Percentiles rank a stretch among this genome's conserved stretches.
Conservation (phyloP, 1,140 invertebrate genomes). For the Maniola jurtina region DNA sequence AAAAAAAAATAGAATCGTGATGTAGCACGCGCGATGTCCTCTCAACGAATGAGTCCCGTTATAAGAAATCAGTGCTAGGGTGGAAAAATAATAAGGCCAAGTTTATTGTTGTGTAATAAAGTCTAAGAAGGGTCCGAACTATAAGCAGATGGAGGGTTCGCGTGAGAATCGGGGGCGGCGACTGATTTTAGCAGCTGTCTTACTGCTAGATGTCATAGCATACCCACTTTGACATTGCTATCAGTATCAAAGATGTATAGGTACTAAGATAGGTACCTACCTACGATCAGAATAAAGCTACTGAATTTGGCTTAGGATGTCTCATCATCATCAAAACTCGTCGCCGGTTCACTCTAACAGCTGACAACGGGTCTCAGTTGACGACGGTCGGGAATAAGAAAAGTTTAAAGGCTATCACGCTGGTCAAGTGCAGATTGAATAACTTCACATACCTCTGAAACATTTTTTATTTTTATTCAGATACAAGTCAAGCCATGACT, state of each 20-base stretch:
- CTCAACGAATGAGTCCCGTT: conserved; percentile 54
- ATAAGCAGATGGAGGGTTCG: conserved; percentile 46
- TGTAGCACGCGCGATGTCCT: conserved; percentile 44
- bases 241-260: not conserved
- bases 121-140: conserved; percentile 52
- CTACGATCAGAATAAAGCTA: too few species aligned
- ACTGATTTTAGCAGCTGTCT: conserved; percentile 45
- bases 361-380: too few species aligned
- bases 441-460: too few species aligned
- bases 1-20: conserved; percentile 23
- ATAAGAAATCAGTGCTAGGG: conserved; percentile 54
- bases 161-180: conserved; percentile 58
- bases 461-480: too few species aligned
- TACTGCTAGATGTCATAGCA: conserved; percentile 37
- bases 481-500: too few species aligned
- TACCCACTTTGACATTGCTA: not conserved
- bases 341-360: too few species aligned
- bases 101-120: conserved; percentile 52
- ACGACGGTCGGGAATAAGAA: too few species aligned
- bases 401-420: too few species aligned
- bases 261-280: not conserved
- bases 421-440: too few species aligned
- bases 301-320: too few species aligned
- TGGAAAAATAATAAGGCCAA: conserved; percentile 53
- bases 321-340: too few species aligned